These are phyloP conservation scores for Alloplasta piceator DNA, from an alignment of 2,888 invertebrate genomes.

Conservation along the genomic window DNA sequence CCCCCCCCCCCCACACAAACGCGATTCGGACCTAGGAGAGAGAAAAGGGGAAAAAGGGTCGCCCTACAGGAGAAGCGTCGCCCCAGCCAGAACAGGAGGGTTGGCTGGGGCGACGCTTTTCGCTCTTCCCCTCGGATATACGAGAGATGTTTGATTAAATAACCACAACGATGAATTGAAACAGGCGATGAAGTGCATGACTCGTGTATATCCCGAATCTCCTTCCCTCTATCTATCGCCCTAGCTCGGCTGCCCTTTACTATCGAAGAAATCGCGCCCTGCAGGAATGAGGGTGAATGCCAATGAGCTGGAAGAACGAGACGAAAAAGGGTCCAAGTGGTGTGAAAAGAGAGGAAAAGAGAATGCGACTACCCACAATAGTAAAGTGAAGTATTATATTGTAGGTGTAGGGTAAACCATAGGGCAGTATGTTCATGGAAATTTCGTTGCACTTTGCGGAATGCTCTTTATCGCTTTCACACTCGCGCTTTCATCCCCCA, in stretches of 20 bases:
- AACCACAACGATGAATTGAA: slow-evolving; percentile 83
- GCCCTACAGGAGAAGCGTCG: too few species aligned
- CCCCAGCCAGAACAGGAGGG: slow-evolving; percentile 38
- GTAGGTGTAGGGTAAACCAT: slow-evolving; percentile 2
- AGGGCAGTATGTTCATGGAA: slow-evolving; percentile 36
- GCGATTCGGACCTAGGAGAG: slow-evolving; percentile 43
- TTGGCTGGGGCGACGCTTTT: slow-evolving; percentile 20
- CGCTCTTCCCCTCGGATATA: slow-evolving; percentile 48
- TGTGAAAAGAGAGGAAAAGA: slow-evolving; percentile 34
- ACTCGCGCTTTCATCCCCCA: slow-evolving; percentile 48
- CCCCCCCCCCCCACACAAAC: slow-evolving; percentile 33
- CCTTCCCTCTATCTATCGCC: slow-evolving; percentile 13
- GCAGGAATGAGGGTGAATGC: slow-evolving; percentile 65
- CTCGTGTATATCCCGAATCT: slow-evolving; percentile 75
- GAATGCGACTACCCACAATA: slow-evolving; percentile 14
- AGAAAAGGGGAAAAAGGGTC: slow-evolving; percentile 58
- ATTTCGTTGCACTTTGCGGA: slow-evolving; percentile 60
- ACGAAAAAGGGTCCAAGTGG: slow-evolving; percentile 41
- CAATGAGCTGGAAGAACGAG: slow-evolving; percentile 65
- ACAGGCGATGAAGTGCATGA: slow-evolving; percentile 82
- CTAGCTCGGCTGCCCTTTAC: slow-evolving; percentile 15
- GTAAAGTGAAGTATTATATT: slow-evolving; percentile 49
- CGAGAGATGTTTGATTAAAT: slow-evolving; percentile 82
- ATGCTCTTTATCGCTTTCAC: slow-evolving; percentile 60
- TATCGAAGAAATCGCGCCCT: slow-evolving; percentile 30